phyloP scores from a whole-genome alignment of 2,113 vertebrate species.

The Pogona vitticeps region DNA sequence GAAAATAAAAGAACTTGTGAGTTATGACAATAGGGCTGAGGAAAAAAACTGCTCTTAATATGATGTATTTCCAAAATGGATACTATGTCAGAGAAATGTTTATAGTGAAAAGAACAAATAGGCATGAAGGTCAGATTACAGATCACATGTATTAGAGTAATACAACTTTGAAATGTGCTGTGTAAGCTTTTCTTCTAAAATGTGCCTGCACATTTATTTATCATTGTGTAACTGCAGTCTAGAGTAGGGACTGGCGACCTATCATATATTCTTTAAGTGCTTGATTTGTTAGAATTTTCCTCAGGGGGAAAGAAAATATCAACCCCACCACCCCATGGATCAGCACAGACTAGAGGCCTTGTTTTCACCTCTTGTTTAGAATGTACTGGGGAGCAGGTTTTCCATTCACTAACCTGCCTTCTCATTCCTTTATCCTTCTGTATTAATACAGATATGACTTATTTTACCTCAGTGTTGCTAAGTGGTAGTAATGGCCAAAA shows the following conservation, averaged over 20 bases:
- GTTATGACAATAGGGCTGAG: slow-evolving; percentile 9
- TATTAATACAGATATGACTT: background rate
- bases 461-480: slow-evolving; percentile 23
- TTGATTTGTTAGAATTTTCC: background rate
- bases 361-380: background rate
- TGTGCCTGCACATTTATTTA: background rate
- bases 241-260: background rate
- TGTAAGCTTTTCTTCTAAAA: background rate
- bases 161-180: background rate
- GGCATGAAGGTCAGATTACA: background rate
- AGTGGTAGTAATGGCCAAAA: slow-evolving; percentile 14
- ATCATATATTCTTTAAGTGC: background rate
- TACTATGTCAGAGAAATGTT: background rate
- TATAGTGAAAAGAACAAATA: background rate
- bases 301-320: no score
- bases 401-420: background rate
- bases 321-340: no score
- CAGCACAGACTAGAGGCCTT: background rate
- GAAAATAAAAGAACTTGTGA: background rate
- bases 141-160: background rate
- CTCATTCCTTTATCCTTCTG: background rate
- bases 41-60: slow-evolving; percentile 9
- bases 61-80: fast-evolving
- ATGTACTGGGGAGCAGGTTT: background rate
- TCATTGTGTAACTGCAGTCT: background rate